A percentile compares a stretch with the other conserved stretches of the same genome.
Evolutionary conservation across 2,797 vertebrate species (phyloP).

Genomic region (Crypturellus tataupa): DNA sequence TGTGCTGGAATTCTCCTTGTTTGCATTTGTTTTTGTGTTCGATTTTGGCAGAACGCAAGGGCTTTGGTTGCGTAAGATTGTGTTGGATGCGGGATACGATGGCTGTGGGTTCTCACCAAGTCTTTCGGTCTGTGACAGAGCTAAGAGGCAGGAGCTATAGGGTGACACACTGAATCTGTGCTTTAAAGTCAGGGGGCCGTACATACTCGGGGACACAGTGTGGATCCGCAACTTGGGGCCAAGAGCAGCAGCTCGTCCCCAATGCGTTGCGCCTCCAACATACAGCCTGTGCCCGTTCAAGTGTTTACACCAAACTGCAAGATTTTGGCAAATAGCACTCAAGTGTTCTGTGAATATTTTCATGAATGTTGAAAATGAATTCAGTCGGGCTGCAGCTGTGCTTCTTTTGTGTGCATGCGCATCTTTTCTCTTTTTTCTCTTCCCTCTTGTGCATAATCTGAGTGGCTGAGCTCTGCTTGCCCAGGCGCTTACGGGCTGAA

Average conservation of each 20-base stretch:
- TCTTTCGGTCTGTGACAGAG: background rate
- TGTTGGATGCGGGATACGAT: fast-evolving
- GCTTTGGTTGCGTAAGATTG: conserved; percentile 2
- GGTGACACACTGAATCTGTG: background rate
- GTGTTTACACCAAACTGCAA: conserved; percentile 66
- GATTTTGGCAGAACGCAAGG: fast-evolving
- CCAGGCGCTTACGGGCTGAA: conserved; percentile 47
- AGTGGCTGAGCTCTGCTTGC: conserved; percentile 70
- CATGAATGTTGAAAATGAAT: conserved; percentile 77
- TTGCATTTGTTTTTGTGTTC: background rate
- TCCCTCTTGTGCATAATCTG: conserved; percentile 64
- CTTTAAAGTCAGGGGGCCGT: background rate
- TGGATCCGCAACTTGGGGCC: background rate
- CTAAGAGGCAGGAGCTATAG: background rate
- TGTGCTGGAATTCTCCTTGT: background rate
- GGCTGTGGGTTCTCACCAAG: background rate
- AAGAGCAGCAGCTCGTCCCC: background rate
- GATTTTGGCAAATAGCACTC: conserved; percentile 55
- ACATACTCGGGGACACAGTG: background rate
- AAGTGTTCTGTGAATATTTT: conserved; percentile 73
- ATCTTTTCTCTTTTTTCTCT: conserved; percentile 1
- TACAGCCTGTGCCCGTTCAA: conserved; percentile 40
- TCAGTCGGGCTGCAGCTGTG: conserved; percentile 77
- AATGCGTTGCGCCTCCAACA: background rate
- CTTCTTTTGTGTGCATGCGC: conserved; percentile 71